phyloP scores from a whole-genome alignment of 1,140 invertebrate genomes.

The Phymastichus coffea region DNA sequence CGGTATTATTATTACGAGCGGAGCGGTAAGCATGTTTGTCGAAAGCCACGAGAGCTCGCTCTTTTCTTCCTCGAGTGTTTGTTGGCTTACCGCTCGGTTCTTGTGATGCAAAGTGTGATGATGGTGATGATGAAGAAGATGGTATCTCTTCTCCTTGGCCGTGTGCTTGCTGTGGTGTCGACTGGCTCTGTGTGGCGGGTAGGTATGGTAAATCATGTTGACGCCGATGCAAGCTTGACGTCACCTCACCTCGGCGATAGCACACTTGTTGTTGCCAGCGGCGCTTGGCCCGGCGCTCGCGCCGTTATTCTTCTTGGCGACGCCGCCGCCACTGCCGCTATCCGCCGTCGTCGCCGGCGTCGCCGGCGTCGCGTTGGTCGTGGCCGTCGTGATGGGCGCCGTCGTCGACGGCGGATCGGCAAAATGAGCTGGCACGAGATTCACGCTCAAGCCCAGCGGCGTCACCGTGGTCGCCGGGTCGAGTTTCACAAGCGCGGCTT shows the following conservation, averaged over 20 bases:
- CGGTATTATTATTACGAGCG: too few species aligned
- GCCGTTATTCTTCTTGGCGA: neutral
- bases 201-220: conserved; percentile 52
- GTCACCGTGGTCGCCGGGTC: conserved; percentile 54
- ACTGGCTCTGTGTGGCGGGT: conserved; percentile 51
- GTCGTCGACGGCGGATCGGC: neutral
- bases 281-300: conserved; percentile 14
- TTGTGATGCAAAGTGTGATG: conserved; percentile 48
- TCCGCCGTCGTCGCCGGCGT: conserved; percentile 4
- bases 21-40: too few species aligned
- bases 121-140: conserved; percentile 47
- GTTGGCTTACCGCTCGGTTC: conserved; percentile 53
- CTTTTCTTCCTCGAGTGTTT: too few species aligned
- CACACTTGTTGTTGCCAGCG: conserved; percentile 44
- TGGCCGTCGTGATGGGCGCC: neutral
- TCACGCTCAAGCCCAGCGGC: conserved; percentile 46
- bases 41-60: too few species aligned
- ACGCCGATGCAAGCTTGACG: conserved; percentile 52
- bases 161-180: conserved; percentile 51
- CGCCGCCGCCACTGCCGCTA: neutral
- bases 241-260: conserved; percentile 53
- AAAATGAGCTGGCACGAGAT: conserved; percentile 40
- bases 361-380: neutral
- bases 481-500: conserved; percentile 52
- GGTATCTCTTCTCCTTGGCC: conserved; percentile 50